These are phyloP conservation scores for Acrocephalus arundinaceus DNA, from an alignment of 2,113 vertebrate species.

Conservation along the genomic window DNA sequence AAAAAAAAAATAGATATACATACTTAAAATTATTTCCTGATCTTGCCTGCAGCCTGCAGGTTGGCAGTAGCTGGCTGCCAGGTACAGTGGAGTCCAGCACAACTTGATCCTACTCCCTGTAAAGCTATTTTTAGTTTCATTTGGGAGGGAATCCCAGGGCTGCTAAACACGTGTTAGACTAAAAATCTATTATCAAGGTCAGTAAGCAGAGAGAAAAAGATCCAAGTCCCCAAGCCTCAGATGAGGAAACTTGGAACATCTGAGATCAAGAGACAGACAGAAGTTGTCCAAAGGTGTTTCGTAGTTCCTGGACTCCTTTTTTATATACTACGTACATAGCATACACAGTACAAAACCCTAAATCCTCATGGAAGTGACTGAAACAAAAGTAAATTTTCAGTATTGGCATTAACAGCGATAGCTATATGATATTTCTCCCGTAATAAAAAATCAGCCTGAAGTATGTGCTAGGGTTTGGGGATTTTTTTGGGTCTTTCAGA, in stretches of 20 bases:
- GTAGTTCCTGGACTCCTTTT: neutral
- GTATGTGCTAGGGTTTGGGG: neutral
- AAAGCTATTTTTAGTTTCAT: neutral
- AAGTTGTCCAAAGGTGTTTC: neutral
- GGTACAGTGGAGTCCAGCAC: neutral
- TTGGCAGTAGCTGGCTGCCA: neutral
- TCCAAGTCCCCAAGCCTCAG: neutral
- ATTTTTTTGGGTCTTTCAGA: neutral
- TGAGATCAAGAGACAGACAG: neutral
- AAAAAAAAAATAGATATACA: accelerated
- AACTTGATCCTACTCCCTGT: neutral
- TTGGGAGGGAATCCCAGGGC: neutral
- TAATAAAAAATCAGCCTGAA: neutral
- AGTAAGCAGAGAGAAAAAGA: neutral
- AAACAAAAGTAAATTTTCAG: neutral
- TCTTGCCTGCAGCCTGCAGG: neutral
- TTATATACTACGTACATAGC: accelerated
- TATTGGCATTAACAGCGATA: neutral
- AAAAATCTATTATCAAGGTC: neutral
- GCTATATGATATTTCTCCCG: neutral
- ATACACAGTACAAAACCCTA: accelerated
- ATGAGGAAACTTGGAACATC: neutral
- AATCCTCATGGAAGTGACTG: neutral
- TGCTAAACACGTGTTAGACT: neutral
- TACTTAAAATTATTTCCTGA: neutral